phyloP scores from a whole-genome alignment of 2,113 vertebrate species.

The Oryzias javanicus region DNA sequence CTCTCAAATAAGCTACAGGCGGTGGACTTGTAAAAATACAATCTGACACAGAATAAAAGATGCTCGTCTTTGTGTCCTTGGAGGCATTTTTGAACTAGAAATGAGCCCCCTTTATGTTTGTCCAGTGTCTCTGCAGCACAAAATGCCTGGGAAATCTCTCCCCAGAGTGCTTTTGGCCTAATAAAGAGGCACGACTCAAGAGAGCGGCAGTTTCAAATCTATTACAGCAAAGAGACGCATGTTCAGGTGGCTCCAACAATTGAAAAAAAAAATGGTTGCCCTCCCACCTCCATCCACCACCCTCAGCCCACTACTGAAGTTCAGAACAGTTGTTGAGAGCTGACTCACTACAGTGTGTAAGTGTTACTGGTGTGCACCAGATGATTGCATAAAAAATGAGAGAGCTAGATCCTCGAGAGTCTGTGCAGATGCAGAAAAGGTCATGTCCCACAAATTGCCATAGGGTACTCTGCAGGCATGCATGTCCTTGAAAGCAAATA shows the following conservation, averaged over 20 bases:
- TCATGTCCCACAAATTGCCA: constrained; percentile 40
- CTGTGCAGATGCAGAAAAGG: constrained; percentile 26
- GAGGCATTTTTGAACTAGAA: constrained; percentile 28
- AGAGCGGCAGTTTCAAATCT: constrained; percentile 41
- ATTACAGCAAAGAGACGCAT: constrained; percentile 30
- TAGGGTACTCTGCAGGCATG: constrained; percentile 19
- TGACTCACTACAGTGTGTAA: constrained; percentile 28
- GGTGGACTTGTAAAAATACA: constrained; percentile 33
- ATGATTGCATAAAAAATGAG: constrained; percentile 24
- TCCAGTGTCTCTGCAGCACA: constrained; percentile 20
- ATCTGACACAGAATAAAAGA: constrained; percentile 24
- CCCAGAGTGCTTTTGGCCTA: constrained; percentile 28
- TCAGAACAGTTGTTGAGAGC: constrained; percentile 10
- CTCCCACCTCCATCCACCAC: neutral
- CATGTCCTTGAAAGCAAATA: constrained; percentile 22
- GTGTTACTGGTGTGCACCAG: constrained; percentile 14
- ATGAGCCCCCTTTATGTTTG: constrained; percentile 9
- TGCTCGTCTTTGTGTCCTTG: constrained; percentile 3
- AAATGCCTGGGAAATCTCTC: constrained; percentile 33
- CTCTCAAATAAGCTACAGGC: constrained; percentile 29
- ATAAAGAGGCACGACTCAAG: constrained; percentile 39
- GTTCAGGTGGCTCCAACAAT: constrained; percentile 16
- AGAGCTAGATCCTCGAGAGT: constrained; percentile 15
- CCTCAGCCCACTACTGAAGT: constrained; percentile 4
- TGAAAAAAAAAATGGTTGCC: neutral